These are phyloP conservation scores for Microctenopoma stevenorrisi DNA, from an alignment of 2,797 vertebrate species.

Conservation along the genomic window DNA sequence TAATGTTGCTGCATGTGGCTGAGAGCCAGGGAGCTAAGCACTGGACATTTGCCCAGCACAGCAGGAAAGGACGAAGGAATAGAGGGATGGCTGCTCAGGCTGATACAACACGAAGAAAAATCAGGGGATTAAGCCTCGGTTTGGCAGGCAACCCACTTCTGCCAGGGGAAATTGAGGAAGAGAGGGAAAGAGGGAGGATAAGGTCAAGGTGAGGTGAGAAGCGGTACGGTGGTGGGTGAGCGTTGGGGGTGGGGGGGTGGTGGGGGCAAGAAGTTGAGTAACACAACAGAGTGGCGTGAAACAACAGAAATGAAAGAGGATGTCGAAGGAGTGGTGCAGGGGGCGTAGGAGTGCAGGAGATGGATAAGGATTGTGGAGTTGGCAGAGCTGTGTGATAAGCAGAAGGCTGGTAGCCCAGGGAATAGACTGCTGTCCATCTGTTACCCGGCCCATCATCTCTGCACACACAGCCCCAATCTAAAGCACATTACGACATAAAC, in stretches of 20 bases:
- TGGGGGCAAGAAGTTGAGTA: slow-evolving; percentile 39
- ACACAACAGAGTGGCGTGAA: slow-evolving; percentile 55
- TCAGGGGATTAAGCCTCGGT: slow-evolving; percentile 68
- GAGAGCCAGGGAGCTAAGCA: slow-evolving; percentile 51
- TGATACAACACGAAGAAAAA: slow-evolving; percentile 66
- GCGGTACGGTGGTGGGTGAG: slow-evolving; percentile 34
- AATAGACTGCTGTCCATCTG: slow-evolving; percentile 84
- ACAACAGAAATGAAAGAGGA: slow-evolving; percentile 66
- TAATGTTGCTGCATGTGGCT: slow-evolving; percentile 60
- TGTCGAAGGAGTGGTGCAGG: slow-evolving; percentile 35
- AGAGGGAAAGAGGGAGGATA: slow-evolving; percentile 15
- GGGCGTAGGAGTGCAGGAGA: slow-evolving; percentile 49
- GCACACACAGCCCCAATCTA: slow-evolving; percentile 75
- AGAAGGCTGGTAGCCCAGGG: slow-evolving; percentile 80
- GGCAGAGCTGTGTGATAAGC: slow-evolving; percentile 74
- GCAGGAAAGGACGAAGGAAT: slow-evolving; percentile 60
- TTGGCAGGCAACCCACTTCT: slow-evolving; percentile 67
- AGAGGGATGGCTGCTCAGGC: slow-evolving; percentile 53
- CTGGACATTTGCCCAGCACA: slow-evolving; percentile 63
- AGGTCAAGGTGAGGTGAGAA: slow-evolving; percentile 44
- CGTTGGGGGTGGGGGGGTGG: slow-evolving; percentile 1
- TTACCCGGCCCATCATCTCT: slow-evolving; percentile 73
- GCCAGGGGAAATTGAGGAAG: slow-evolving; percentile 56
- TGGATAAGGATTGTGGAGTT: slow-evolving; percentile 70
- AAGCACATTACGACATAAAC: slow-evolving; percentile 78